Evolutionary conservation across 23 tunicate species (phyloP), one percentile per base, ranked within the genome.

Genomic region (Halocynthia roretzi): DNA sequence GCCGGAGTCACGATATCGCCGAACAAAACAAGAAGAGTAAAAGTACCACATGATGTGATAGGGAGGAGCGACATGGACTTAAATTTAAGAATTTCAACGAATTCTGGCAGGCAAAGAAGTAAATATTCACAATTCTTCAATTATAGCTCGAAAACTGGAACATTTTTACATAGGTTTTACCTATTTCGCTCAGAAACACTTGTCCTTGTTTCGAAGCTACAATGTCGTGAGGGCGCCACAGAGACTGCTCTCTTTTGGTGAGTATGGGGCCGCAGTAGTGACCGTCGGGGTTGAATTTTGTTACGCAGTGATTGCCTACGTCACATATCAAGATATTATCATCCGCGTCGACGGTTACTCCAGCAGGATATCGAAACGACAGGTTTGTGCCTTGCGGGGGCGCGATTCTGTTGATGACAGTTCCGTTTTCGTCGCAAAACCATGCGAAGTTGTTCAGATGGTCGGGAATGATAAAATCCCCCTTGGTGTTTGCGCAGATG

Each of bases 201-300:
- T 74, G 78, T 53, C 91, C 91, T 65, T 68, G 58, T 61, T 14
- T 57, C 7, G 93, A 84, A 14, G 72, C 74, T 7, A 67, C 56
- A 52, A 87, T 83, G 62, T 87, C 93, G 61, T 87, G 93, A 6
- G 93, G 93, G 9, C 82, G 74, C 86, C 86, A 87, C 7, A 87
- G 75, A 7, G 64, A 53, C 53, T 84, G 71, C 58, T 87, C 78
- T 4, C 61, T 55, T 61, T 87, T 82, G 18, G 78, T 66, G n/a
- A 87, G 53, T 22, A 78, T 54, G 18, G 77, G 49, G 10, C 78
- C 73, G 40, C 80, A 63, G 57, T 58, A 83, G 10, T 61, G 83
- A 9, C 94, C 87, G 8, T 83, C 81, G 11, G 76, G 54, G 40
- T 64, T 50, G 53, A 86, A 86, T 66, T 86, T 88, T 5, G 57